phyloP scores from a whole-genome alignment of 2,797 vertebrate genomes.

The Rhinogobio ventralis region DNA sequence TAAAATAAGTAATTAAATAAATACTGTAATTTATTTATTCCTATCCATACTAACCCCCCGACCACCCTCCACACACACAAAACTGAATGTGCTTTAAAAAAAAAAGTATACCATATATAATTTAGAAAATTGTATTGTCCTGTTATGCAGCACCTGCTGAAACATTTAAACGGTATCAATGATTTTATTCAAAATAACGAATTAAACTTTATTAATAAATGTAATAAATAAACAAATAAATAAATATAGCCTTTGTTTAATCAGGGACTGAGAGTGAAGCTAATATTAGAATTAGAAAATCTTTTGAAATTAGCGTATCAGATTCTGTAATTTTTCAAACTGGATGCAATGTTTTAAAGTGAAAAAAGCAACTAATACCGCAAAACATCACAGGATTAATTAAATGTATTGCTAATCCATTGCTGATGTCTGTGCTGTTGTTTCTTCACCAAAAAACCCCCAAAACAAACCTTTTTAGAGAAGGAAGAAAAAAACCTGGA shows the following conservation, averaged over 20 bases:
- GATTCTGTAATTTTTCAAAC: background rate
- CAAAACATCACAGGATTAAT: background rate
- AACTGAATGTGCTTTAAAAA: background rate
- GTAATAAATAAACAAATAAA: background rate
- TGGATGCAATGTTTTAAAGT: background rate
- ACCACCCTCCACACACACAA: too few species aligned
- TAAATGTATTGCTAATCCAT: background rate
- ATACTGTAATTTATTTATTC: too few species aligned
- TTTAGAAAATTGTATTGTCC: background rate
- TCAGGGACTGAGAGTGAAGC: background rate
- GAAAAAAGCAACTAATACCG: background rate
- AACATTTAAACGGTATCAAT: too few species aligned
- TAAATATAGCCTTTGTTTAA: background rate
- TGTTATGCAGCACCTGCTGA: too few species aligned
- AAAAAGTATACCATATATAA: background rate
- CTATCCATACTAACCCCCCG: too few species aligned
- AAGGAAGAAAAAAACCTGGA: background rate
- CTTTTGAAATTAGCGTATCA: background rate
- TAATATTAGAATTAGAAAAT: background rate
- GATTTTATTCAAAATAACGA: too few species aligned
- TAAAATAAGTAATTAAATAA: too few species aligned
- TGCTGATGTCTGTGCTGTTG: background rate
- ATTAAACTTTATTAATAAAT: too few species aligned
- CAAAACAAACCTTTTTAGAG: background rate
- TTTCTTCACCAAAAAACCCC: background rate